Evolutionary conservation across 2,888 invertebrate genomes (phyloP).

Genomic region (Drosophila anceps): DNA sequence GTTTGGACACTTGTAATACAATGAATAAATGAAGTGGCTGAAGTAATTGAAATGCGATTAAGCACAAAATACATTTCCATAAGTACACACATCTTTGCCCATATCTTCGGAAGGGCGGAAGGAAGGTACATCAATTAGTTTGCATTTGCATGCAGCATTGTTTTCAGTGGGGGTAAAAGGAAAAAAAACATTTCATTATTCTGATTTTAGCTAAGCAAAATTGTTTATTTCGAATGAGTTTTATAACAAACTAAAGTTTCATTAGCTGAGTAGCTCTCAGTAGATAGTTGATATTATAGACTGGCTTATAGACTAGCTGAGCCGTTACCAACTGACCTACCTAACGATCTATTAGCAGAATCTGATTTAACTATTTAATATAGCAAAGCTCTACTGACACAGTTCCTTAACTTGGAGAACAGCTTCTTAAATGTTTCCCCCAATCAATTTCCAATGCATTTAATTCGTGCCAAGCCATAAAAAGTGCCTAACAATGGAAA

Average conservation of each 20-base stretch:
- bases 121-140: slow-evolving; percentile 30
- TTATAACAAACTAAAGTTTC: background rate
- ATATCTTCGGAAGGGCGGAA: background rate
- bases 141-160: slow-evolving; percentile 6
- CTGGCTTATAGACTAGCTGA: background rate
- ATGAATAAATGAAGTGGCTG: slow-evolving; percentile 76
- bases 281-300: background rate
- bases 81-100: slow-evolving; percentile 14
- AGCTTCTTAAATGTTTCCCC: background rate
- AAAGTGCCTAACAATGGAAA: slow-evolving; percentile 13
- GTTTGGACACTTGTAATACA: slow-evolving; percentile 73
- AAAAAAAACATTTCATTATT: background rate
- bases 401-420: slow-evolving; percentile 2
- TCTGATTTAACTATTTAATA: too few relatives aligned
- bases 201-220: too few relatives aligned
- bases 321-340: background rate
- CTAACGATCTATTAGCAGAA: background rate
- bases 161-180: background rate
- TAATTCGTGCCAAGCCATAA: slow-evolving; percentile 1
- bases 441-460: slow-evolving; percentile 18
- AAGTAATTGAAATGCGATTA: slow-evolving; percentile 78
- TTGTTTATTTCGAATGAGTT: background rate
- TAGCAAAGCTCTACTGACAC: background rate
- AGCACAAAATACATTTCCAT: slow-evolving; percentile 45
- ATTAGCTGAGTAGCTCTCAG: background rate